Conservation (phyloP, 1,140 invertebrate species). For the Lordiphosa clarofinis region DNA sequence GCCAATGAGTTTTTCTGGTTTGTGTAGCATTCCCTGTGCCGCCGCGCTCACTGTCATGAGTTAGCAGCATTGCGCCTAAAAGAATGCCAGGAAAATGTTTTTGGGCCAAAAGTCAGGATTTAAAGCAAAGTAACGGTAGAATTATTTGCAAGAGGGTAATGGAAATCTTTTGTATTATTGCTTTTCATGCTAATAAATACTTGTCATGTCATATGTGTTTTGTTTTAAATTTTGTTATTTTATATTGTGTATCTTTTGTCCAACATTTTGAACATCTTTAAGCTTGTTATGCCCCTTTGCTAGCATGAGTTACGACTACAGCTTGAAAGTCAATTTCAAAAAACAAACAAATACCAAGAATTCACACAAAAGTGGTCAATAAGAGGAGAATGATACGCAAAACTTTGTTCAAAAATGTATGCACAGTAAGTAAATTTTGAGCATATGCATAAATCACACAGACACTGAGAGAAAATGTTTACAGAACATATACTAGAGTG, state of each 20-base stretch:
- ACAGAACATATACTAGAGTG: no score
- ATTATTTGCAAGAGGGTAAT: constrained; percentile 6
- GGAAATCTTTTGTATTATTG: no score
- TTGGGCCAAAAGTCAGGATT: constrained; percentile 5
- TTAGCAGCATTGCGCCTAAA: constrained; percentile 24
- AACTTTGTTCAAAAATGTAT: no score
- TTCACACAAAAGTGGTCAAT: not conserved
- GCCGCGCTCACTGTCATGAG: constrained; percentile 3
- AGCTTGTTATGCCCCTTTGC: not conserved
- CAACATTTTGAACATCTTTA: not conserved
- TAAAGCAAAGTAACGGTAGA: not conserved
- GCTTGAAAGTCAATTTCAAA: constrained; percentile 11
- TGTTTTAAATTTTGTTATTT: no score
- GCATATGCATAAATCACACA: no score
- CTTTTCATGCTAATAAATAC: no score
- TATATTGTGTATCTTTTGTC: not conserved
- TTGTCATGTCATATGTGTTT: no score
- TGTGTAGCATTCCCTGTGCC: constrained; percentile 6
- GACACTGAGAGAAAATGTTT: no score
- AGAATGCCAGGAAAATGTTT: constrained; percentile 11
- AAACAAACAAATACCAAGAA: constrained; percentile 8
- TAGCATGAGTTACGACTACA: constrained; percentile 4
- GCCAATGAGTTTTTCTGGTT: constrained; percentile 42
- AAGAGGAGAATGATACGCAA: not conserved
- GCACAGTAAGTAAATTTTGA: no score